Percentiles rank a stretch among this genome's conserved stretches.
Evolutionary conservation across 2,888 invertebrate genomes (phyloP).

Genomic region (Scaptomyza parva): DNA sequence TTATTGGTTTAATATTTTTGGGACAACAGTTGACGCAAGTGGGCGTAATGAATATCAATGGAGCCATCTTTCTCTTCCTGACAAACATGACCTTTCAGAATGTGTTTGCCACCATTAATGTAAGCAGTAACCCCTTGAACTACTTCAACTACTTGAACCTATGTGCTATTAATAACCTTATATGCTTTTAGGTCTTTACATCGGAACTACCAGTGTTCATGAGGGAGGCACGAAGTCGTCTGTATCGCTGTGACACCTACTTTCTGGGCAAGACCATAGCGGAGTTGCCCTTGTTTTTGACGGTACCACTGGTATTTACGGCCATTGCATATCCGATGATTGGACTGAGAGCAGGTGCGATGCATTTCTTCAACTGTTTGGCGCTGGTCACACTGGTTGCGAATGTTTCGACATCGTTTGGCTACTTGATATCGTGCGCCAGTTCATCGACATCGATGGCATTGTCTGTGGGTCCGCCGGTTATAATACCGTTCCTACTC

Average conservation of each 20-base stretch:
- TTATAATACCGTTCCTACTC: conserved; percentile 96
- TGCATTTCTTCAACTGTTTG: conserved; percentile 90
- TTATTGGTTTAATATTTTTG: conserved; percentile 95
- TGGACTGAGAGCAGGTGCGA: conserved; percentile 90
- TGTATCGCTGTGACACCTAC: conserved; percentile 96
- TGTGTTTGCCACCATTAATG: conserved; percentile 97
- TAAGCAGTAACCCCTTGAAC: conserved; percentile 86
- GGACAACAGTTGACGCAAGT: conserved; percentile 92
- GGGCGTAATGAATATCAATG: conserved; percentile 97
- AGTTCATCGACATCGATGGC: conserved; percentile 94
- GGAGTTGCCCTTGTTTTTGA: conserved; percentile 94
- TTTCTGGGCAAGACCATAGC: conserved; percentile 96
- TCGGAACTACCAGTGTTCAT: conserved; percentile 95
- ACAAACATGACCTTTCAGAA: conserved; percentile 98
- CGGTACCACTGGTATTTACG: conserved; percentile 93
- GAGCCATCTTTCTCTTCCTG: conserved; percentile 94
- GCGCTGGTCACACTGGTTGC: conserved; percentile 92
- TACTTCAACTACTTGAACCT: too few relatives aligned
- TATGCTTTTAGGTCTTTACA: conserved; percentile 93
- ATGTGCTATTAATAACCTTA: too few relatives aligned
- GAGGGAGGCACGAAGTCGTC: conserved; percentile 94
- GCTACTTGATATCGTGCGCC: conserved; percentile 95
- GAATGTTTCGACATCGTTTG: conserved; percentile 95
- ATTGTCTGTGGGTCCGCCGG: conserved; percentile 94
- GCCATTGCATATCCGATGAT: conserved; percentile 95